These are phyloP conservation scores for Brevimyrus niger DNA, from an alignment of 2,113 vertebrate genomes.

Conservation along the genomic window DNA sequence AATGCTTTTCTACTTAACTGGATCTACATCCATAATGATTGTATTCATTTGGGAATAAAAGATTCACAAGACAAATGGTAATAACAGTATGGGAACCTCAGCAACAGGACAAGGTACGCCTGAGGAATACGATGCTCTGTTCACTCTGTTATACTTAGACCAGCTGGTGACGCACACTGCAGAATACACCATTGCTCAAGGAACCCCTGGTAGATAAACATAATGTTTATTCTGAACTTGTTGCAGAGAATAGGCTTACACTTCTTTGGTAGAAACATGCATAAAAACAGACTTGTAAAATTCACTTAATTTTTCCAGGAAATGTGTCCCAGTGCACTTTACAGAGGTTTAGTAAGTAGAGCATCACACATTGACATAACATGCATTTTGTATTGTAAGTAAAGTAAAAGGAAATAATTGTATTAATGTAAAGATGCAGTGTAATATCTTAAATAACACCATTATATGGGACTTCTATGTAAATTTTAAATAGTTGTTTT, in stretches of 20 bases:
- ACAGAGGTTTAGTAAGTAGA: neutral
- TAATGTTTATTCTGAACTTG: neutral
- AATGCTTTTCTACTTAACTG: neutral
- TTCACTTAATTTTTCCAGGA: neutral
- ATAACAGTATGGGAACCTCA: neutral
- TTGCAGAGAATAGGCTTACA: neutral
- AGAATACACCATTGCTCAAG: neutral
- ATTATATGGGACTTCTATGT: neutral
- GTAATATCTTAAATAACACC: neutral
- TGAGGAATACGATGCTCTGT: neutral
- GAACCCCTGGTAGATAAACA: neutral
- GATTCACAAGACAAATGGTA: neutral
- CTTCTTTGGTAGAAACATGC: neutral
- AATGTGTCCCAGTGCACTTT: neutral
- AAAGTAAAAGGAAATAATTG: neutral
- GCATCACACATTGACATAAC: neutral
- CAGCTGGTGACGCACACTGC: neutral
- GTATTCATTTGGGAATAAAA: neutral
- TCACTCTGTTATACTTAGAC: neutral
- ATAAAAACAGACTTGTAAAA: neutral
- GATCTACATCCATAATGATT: neutral
- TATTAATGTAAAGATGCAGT: neutral
- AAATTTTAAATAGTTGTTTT: neutral
- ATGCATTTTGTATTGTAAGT: neutral
- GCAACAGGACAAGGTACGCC: neutral